These are phyloP conservation scores for Passer montanus DNA, from an alignment of 2,113 vertebrate genomes.

Conservation along the genomic window DNA sequence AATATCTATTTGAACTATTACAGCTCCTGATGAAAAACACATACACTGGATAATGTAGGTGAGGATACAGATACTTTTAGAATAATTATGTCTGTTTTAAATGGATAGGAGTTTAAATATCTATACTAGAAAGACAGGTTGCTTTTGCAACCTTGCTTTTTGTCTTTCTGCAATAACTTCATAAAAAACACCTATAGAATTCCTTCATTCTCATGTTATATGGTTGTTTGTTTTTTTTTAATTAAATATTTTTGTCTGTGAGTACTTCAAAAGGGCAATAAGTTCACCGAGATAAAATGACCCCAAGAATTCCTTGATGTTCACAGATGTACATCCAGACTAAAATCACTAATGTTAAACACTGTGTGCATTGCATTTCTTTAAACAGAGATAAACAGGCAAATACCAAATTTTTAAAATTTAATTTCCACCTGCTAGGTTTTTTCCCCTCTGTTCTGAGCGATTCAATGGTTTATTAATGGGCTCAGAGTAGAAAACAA, in stretches of 20 bases:
- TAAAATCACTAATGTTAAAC: neutral
- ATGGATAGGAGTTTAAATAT: neutral
- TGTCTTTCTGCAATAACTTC: neutral
- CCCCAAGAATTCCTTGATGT: neutral
- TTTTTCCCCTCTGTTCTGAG: neutral
- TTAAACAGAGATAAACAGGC: neutral
- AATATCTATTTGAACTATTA: neutral
- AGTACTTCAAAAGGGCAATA: neutral
- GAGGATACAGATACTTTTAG: neutral
- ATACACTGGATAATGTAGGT: neutral
- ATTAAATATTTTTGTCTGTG: neutral
- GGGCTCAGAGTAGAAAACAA: constrained; percentile 1
- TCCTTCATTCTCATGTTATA: neutral
- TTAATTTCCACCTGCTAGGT: neutral
- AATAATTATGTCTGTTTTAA: neutral
- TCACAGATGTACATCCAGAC: neutral
- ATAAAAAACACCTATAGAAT: neutral
- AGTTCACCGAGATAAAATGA: neutral
- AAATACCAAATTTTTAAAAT: neutral
- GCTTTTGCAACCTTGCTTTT: neutral
- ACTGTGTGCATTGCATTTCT: neutral
- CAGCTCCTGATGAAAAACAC: neutral
- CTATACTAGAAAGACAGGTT: neutral
- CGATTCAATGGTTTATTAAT: neutral
- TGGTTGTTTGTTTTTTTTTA: neutral